Evolutionary conservation across 2,888 invertebrate genomes (phyloP), one percentile per base, ranked within the genome.

Genomic region (Odontothrips loti): DNA sequence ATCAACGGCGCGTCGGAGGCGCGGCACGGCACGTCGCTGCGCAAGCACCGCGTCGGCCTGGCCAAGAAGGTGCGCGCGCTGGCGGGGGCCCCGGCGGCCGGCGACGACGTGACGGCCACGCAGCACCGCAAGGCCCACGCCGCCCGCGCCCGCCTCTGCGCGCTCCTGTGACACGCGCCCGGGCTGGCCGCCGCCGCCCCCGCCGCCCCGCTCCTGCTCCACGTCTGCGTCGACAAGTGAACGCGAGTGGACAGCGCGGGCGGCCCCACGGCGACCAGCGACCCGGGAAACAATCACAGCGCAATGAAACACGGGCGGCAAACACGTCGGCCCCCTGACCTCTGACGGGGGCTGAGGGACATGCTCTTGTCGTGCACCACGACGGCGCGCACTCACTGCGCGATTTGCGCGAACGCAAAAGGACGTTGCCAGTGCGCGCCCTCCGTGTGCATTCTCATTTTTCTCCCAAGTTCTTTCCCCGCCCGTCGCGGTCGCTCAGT

Each of bases 141-240:
- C 23, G 68, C 68, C 23, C 68, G 68, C 68, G 68, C 68, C 23
- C 68, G 68, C 4, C 68, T 75, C 23, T 75, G 68, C 68, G 68
- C 68, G 68, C 68, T 75, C 23, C 68, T 75, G 68, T 75, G 68
- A 75, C 68, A 75, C 68, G 68, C 68, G 68, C 68, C 68, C 68
- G 68, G 68, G 68, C 68, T 75, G 68, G 68, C 68, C 68, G 68
- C 68, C 68, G 68, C 68, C 68, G 68, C 68, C 68, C 68, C 68
- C 68, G 68, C 68, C 68, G 68, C 68, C 68, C 68, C 68, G 68
- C 68, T 75, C 23, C 68, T 75, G 68, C 68, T 75, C 27, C 68
- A 75, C 15, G 58, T 58, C 23, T 75, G 68, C 68, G 68, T 27
- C 68, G 68, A 75, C 23, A 75, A 75, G 68, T 75, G 27, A 3